These are phyloP conservation scores for Acanthosoma haemorrhoidale DNA, from an alignment of 2,888 invertebrate species.

Conservation along the genomic window DNA sequence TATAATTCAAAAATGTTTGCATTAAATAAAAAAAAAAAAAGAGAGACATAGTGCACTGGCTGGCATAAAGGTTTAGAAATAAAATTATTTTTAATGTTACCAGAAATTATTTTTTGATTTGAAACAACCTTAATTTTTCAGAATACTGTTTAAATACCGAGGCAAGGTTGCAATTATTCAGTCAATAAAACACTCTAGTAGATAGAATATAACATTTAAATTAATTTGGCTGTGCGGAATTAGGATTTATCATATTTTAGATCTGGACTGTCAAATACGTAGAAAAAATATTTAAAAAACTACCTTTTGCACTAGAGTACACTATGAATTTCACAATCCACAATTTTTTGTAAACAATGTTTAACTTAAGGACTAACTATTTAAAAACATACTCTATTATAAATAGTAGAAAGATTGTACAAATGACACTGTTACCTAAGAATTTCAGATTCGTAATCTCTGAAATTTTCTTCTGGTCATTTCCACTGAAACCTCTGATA, in stretches of 20 bases:
- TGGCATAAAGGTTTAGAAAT: constrained; percentile 3
- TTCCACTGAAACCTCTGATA: too few species aligned
- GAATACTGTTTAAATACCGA: neutral
- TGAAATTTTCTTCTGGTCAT: too few species aligned
- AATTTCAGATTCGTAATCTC: too few species aligned
- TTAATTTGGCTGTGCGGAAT: constrained; percentile 30
- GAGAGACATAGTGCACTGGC: neutral
- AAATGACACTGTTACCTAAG: too few species aligned
- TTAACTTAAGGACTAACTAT: too few species aligned
- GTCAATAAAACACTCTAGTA: neutral
- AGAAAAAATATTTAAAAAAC: neutral
- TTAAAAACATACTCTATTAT: too few species aligned
- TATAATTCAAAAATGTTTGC: neutral
- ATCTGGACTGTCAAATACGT: constrained; percentile 14
- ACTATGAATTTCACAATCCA: neutral
- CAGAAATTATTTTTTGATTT: constrained; percentile 8
- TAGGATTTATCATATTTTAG: constrained; percentile 24
- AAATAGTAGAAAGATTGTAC: too few species aligned
- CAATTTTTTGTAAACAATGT: neutral
- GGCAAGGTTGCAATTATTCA: neutral
- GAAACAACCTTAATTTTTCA: neutral
- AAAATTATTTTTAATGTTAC: neutral
- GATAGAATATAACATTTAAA: constrained; percentile 23
- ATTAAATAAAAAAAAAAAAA: neutral
- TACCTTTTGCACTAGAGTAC: neutral